phyloP scores from a whole-genome alignment of 1,140 invertebrate species.

The Rhopalosiphum maidis region DNA sequence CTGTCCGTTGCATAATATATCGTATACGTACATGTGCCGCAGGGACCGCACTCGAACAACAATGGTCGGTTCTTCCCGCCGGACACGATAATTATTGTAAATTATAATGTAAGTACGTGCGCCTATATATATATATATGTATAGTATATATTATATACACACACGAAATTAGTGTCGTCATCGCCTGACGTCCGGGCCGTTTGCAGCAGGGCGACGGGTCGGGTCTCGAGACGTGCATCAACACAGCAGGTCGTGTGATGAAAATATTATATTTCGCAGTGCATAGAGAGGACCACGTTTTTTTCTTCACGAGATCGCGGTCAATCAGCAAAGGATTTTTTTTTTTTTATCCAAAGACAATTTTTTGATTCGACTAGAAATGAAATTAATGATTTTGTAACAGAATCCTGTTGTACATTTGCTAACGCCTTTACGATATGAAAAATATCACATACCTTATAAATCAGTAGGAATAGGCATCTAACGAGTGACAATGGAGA shows the following conservation, averaged over 20 bases:
- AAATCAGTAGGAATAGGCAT: not conserved
- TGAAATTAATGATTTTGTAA: not conserved
- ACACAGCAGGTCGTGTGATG: not conserved
- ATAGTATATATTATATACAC: too few species aligned
- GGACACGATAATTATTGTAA: not conserved
- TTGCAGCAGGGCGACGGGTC: not conserved
- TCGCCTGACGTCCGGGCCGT: not conserved
- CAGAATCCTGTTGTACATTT: not conserved
- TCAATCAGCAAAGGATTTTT: too few species aligned
- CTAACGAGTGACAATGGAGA: not conserved
- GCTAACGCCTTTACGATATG: not conserved
- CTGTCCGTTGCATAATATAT: not conserved
- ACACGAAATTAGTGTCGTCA: not conserved
- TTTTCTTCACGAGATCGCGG: not conserved
- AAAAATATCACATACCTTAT: too few species aligned
- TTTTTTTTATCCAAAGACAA: not conserved
- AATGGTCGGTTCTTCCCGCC: not conserved
- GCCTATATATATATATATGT: too few species aligned
- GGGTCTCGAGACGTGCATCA: not conserved
- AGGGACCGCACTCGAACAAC: not conserved
- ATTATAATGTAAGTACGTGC: not conserved
- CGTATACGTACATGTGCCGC: too few species aligned
- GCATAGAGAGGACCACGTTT: not conserved
- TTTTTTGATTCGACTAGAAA: too few species aligned
- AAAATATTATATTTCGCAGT: not conserved